Evolutionary conservation across 1,140 invertebrate species (phyloP), one percentile per base, ranked within the genome.

Genomic region (Apis florea): DNA sequence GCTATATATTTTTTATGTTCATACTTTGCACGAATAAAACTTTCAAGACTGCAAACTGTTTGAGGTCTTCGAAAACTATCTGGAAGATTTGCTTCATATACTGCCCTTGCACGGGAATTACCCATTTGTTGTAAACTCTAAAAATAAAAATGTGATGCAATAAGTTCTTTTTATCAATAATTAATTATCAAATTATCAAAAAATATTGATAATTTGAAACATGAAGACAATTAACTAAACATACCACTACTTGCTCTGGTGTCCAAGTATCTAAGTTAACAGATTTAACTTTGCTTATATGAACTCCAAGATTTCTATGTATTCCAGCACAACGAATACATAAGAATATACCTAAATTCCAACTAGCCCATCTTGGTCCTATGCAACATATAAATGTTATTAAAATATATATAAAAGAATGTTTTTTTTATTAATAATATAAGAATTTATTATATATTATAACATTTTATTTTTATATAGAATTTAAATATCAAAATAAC

Each of bases 341-440:
- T 12, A 99, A 94, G 92, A 99, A 99, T 90, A 99, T 97, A 31
- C 99, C 99, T 76, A 99, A 93, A 94, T 99, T 99, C 98, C 98
- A 99, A 85, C 98, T 99, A 63, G 98, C 98, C 99, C 99, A 99
- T 94, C 98, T 95, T 83, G 99, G 99, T 93, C 98, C 98, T 99
- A 85, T 31, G 92, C 90, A 86, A 89, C n/a, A 70, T 72, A 82
- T 53, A 81, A 81, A 81, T n/a, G 40, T 51, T 56, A 24, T 58
- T 73, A 40, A 1, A 53, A 19, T 2, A 21, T 19, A 54, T 8
- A 61, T 47, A 24, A 74, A 69, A 26, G 10, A 79, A 64, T 78
- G 51, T 69, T 59, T 19, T 26, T 31, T n/a, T 51, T 31, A 40
- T 12, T 71, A 40, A 51, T 24, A 21, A 51, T 31, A 12, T 8